Conservation (phyloP, 2,113 vertebrate genomes). For the Dipodomys stephensi region DNA sequence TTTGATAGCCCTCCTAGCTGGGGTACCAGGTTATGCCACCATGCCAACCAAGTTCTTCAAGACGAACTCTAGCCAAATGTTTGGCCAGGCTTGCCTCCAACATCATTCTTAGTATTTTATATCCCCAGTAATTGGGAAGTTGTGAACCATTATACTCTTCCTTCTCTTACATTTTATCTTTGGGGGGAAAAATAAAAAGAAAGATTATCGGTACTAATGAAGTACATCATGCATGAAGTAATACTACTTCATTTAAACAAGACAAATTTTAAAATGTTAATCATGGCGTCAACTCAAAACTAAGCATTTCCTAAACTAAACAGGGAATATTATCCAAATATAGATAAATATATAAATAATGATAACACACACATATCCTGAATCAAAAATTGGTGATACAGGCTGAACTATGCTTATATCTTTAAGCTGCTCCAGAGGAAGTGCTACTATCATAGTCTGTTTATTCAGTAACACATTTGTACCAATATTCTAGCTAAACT, state of each 20-base stretch:
- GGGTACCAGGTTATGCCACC: too few species aligned
- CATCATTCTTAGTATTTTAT: too few species aligned
- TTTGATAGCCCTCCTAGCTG: neutral
- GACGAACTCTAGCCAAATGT: too few species aligned
- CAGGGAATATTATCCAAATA: neutral
- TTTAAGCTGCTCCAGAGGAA: neutral
- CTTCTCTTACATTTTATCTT: too few species aligned
- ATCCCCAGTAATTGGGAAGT: too few species aligned
- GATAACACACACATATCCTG: neutral
- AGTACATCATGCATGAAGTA: neutral
- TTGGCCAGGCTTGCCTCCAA: too few species aligned
- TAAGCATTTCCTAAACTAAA: neutral
- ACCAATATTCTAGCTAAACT: neutral
- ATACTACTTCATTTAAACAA: neutral
- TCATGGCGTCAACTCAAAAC: neutral
- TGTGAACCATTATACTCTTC: too few species aligned
- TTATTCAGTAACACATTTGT: neutral
- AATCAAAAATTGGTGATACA: neutral
- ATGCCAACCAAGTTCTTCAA: too few species aligned
- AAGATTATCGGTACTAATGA: neutral
- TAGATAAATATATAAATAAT: neutral
- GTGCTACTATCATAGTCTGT: neutral
- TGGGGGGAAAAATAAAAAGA: too few species aligned
- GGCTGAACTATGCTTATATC: neutral
- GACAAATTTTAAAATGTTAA: constrained; percentile 12